Evolutionary conservation across 2,888 invertebrate genomes (phyloP), one percentile per base, ranked within the genome.

Genomic region (Elysia crispata): DNA sequence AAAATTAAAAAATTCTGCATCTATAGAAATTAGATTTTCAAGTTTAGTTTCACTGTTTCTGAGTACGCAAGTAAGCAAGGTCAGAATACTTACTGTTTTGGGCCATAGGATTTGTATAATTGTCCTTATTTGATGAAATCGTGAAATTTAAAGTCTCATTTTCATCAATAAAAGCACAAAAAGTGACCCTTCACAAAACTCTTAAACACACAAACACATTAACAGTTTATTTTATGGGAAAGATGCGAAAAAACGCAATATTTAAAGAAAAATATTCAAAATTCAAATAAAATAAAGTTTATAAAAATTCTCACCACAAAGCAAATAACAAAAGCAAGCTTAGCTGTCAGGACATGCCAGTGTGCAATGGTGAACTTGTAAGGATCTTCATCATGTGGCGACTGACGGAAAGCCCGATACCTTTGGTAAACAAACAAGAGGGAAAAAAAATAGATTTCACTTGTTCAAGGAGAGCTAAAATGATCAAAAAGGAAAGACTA

Each of bases 261-360:
- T 41, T 11, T 11, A 11, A 41, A 41, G n/a, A 41, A 41, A 41
- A 41, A 3, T 3, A 41, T 41, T 11, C 41, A 11, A 41, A 41
- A 41, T 41, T 41, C 41, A 3, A 41, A 41, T 11, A 6, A 41
- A 41, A 41, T 11, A 41, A 41, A 6, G 41, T 41, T 11, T 41
- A 41, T 11, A 6, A 25, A 23, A 11, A 11, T 54, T 67, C 87
- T 86, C 83, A 91, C 92, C 88, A 91, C 91, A 87, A 92, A 92
- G n/a, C 89, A 86, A 30, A 92, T 88, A 73, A 92, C 86, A 81
- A 92, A 91, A 5, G 90, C 90, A 54, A 92, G 84, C 76, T 87
- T 83, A 1, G 96, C 96, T 6, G 97, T 97, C 87, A 98, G 94
- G 80, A 98, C 95, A 89, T 96, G 95, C 96, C 98, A 99, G 92